phyloP scores from a whole-genome alignment of 2,113 vertebrate genomes.

The Zeus faber region DNA sequence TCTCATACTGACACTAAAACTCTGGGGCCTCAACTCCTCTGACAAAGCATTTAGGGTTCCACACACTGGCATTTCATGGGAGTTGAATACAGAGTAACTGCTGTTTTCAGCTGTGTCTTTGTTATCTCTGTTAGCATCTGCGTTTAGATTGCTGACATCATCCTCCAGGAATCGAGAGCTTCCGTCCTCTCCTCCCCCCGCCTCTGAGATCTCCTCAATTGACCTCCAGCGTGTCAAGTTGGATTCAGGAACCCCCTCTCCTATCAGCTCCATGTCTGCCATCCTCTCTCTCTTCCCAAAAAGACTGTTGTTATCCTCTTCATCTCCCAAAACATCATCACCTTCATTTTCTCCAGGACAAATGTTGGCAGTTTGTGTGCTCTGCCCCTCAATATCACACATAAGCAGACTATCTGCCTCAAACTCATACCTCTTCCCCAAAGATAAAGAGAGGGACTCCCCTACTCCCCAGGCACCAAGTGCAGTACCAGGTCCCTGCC shows the following conservation, averaged over 20 bases:
- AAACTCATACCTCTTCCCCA: constrained; percentile 64
- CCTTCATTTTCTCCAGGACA: constrained; percentile 34
- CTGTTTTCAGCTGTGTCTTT: constrained; percentile 41
- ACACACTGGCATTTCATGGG: constrained; percentile 45
- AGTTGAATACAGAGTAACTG: constrained; percentile 40
- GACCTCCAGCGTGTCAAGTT: constrained; percentile 71
- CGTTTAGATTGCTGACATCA: constrained; percentile 72
- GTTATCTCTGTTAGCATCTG: constrained; percentile 47
- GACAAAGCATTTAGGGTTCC: constrained; percentile 74
- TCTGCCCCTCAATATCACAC: constrained; percentile 62
- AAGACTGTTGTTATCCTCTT: constrained; percentile 67
- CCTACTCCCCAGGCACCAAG: constrained; percentile 61
- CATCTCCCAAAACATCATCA: constrained; percentile 53
- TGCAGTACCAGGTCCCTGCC: constrained; percentile 42
- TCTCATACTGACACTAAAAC: constrained; percentile 49
- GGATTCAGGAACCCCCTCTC: constrained; percentile 56
- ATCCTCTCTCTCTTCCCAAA: constrained; percentile 48
- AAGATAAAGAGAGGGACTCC: constrained; percentile 56
- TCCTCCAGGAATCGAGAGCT: constrained; percentile 63
- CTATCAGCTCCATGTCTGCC: constrained; percentile 51
- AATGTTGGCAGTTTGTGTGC: constrained; percentile 35
- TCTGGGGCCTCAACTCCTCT: constrained; percentile 62
- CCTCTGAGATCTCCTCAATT: constrained; percentile 74
- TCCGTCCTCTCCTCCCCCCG: constrained; percentile 69
- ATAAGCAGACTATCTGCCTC: constrained; percentile 68